Base-by-base conservation (phyloP, 2,113 vertebrate genomes). In the Archocentrus centrarchus region DNA sequence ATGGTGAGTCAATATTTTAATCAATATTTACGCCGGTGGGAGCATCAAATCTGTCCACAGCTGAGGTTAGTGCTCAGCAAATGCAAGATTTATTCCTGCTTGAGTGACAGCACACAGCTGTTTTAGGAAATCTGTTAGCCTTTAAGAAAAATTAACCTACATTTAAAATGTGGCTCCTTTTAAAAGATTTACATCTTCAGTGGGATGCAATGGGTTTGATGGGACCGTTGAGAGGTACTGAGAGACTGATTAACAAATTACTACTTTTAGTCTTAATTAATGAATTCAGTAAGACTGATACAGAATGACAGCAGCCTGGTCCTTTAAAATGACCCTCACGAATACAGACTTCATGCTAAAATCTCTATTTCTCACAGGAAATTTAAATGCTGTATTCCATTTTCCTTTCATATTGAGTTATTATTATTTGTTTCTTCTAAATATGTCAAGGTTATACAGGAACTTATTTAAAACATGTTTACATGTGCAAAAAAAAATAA, bases 371-470 rank as follows among this genome's bases (percentile, higher is more conserved):
- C 24, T 24, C 50, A 80, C 32, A 2, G 2, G 32, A 50, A 59
- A 50, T 59, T 20, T 35, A 35, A 73, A 76, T 58, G 27, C 59
- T 18, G 24, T 61, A 14, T 79, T 75, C 15, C 22, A 63, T 30
- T 64, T 73, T 37, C 18, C 60, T 82, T 84, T 79, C n/a, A 79
- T 35, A 59, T 8, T n/a, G 13, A 66, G 20, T 53, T 73, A 73
- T 84, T 18, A 82, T 79, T 57, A 59, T 68, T n/a, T 41, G 41
- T 63, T 39, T 55, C 32, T 64, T 41, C n/a, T 24, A 91, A 86
- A 68, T 53, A 66, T 85, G 85, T 83, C 83, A 88, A 88, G 88
- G 83, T 83, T 76, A 32, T 39, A 61, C 17, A 57, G 50, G 35
- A 58, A 75, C 80, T 59, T 11, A 41, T 59, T 84, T 83, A 73